A percentile compares a stretch with the other conserved stretches of the same genome.
Conservation (phyloP, 2,797 vertebrate genomes). For the Melanotaenia pygmaea region DNA sequence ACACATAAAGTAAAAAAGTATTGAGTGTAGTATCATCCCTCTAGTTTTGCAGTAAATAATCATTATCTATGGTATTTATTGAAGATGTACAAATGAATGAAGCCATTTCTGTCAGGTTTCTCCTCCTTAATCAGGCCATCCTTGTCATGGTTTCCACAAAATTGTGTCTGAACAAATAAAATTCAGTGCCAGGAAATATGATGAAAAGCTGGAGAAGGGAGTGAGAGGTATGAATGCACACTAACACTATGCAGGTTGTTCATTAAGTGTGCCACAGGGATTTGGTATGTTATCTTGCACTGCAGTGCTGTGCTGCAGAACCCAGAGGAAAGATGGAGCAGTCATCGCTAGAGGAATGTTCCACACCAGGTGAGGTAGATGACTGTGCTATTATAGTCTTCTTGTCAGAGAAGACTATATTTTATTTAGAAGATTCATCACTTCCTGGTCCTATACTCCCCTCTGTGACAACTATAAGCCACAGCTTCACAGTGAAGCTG, state of each 20-base stretch:
- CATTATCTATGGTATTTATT: not conserved
- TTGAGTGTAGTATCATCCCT: not conserved
- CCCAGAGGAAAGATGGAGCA: constrained; percentile 54
- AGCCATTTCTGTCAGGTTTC: too few relatives aligned
- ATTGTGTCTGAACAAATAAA: not conserved
- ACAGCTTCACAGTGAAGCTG: not conserved
- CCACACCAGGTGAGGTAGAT: constrained; percentile 48
- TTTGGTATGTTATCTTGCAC: constrained; percentile 45
- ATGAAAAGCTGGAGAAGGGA: constrained; percentile 24
- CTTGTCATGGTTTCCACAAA: not conserved
- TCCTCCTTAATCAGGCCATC: too few relatives aligned
- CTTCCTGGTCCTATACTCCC: constrained; percentile 31
- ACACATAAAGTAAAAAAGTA: not conserved
- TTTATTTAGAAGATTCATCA: constrained; percentile 14
- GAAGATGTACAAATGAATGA: not conserved
- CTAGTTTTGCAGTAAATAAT: not conserved
- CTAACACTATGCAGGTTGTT: constrained; percentile 50
- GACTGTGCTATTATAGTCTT: constrained; percentile 54
- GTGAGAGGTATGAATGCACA: constrained; percentile 15
- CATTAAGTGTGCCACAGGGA: constrained; percentile 62
- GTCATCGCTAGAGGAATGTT: constrained; percentile 54
- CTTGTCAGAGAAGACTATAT: constrained; percentile 47
- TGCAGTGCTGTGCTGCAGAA: constrained; percentile 51
- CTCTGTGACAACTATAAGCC: constrained; percentile 23
- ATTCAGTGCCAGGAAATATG: constrained; percentile 16